These are phyloP conservation scores for Brachionus plicatilis DNA, from an alignment of 1,140 invertebrate genomes.

Conservation along the genomic window DNA sequence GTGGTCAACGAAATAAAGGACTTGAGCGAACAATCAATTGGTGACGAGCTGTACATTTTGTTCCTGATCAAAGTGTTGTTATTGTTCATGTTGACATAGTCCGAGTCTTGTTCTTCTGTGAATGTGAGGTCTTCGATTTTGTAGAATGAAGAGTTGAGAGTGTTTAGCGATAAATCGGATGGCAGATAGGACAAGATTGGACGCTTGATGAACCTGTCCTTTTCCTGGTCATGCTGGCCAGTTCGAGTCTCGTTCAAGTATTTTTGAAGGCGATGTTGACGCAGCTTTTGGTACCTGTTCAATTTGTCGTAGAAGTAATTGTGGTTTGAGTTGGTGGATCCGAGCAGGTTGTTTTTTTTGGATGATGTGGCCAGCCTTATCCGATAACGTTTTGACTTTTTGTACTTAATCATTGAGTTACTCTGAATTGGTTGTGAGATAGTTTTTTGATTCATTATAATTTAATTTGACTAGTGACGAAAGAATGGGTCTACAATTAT, in stretches of 20 bases:
- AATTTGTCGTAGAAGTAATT: neutral
- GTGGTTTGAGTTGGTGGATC: neutral
- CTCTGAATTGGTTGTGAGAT: neutral
- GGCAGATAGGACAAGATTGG: neutral
- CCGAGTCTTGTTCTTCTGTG: slow-evolving; percentile 5
- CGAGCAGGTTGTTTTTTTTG: neutral
- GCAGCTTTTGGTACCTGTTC: neutral
- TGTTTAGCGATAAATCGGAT: neutral
- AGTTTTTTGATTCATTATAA: neutral
- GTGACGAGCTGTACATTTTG: neutral
- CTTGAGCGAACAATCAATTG: neutral
- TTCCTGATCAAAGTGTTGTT: neutral
- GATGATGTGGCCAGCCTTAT: neutral
- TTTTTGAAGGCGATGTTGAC: neutral
- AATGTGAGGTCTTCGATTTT: neutral
- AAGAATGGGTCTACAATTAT: neutral
- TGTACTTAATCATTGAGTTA: neutral
- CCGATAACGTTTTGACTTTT: slow-evolving; percentile 1
- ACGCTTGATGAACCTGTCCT: neutral
- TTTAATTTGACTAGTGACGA: neutral
- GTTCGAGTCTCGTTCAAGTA: neutral
- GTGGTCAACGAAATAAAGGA: neutral
- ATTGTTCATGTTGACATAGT: neutral
- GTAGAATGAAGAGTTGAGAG: neutral
- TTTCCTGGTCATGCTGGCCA: neutral